Evolutionary conservation across 92 coral and sea anemone genomes (phyloP), one percentile per base, ranked within the genome.

Genomic region (Micromussa lordhowensis): DNA sequence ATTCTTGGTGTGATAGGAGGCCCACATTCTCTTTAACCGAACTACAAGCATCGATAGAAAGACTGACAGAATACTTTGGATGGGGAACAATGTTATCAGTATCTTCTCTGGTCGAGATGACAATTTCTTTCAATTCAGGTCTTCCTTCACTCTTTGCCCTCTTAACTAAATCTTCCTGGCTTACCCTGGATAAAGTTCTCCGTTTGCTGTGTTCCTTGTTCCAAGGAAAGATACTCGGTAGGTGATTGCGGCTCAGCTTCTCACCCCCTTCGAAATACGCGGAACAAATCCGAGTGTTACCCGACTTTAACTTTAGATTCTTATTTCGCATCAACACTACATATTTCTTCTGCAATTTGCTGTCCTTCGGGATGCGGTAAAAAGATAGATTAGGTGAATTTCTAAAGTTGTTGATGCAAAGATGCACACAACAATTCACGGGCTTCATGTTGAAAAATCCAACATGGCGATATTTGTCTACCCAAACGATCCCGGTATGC

Each of bases 241-340:
- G 72, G 54, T 82, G 91, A 36, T 72, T 78, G 49, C 93, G 93
- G 68, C 93, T 90, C 24, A 85, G 69, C 90, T 90, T 90, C 36
- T 48, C n/a, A 6, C 93, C 93, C n/a, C 38, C 72, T 75, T 90
- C 90, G 79, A 90, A 90, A 75, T 90, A 90, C 28, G 90, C 86
- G 51, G 93, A 82, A 77, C 93, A 90, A 70, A 90, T 90, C 66
- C 89, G 79, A 53, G 58, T 53, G 58, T 53, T 53, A 22, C 82
- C 91, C 12, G 87, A 88, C 29, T n/a, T n/a, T n/a, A n/a, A n/a
- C n/a, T n/a, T n/a, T n/a, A n/a, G n/a, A n/a, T n/a, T n/a, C n/a
- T n/a, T 53, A 9, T 53, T 53, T 53, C 58, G 58, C 13, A 53
- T 53, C 81, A 73, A 72, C 57, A 89, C 82, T 75, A 81, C 85